Evolutionary conservation across 2,888 invertebrate genomes (phyloP).

Genomic region (Apamea anceps): DNA sequence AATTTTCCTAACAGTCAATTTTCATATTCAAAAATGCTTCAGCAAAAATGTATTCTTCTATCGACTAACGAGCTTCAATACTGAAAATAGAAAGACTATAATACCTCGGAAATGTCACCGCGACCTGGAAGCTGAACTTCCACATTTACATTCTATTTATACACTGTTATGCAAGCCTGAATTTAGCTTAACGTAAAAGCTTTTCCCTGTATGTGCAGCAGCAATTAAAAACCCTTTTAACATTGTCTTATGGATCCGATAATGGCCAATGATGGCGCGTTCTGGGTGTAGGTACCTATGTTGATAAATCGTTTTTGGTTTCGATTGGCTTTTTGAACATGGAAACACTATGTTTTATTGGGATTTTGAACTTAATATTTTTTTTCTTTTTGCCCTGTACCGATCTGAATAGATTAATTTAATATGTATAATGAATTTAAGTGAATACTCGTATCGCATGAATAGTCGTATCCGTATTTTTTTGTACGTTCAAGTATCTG

Average conservation of each 20-base stretch:
- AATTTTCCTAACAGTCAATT: background rate
- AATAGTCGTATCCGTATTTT: background rate
- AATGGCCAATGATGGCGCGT: constrained; percentile 56
- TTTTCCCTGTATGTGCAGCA: constrained; percentile 55
- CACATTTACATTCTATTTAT: constrained; percentile 55
- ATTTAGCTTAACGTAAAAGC: constrained; percentile 63
- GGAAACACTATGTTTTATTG: background rate
- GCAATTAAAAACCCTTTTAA: constrained; percentile 62
- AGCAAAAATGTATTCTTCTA: background rate
- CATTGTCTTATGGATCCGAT: constrained; percentile 59
- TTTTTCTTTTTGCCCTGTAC: background rate
- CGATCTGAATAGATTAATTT: background rate
- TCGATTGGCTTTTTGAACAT: constrained; percentile 15
- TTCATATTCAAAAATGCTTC: background rate
- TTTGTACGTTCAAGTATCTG: background rate
- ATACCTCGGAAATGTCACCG: constrained; percentile 41
- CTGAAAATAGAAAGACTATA: constrained; percentile 41
- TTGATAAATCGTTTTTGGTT: constrained; percentile 10
- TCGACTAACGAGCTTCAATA: background rate
- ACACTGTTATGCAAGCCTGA: constrained; percentile 57
- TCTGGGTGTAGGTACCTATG: constrained; percentile 1
- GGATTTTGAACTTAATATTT: background rate
- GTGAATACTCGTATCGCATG: background rate
- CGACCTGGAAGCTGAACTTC: constrained; percentile 27
- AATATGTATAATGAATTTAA: background rate